phyloP scores from a whole-genome alignment of 2,113 vertebrate species.

The Barnardius zonarius region DNA sequence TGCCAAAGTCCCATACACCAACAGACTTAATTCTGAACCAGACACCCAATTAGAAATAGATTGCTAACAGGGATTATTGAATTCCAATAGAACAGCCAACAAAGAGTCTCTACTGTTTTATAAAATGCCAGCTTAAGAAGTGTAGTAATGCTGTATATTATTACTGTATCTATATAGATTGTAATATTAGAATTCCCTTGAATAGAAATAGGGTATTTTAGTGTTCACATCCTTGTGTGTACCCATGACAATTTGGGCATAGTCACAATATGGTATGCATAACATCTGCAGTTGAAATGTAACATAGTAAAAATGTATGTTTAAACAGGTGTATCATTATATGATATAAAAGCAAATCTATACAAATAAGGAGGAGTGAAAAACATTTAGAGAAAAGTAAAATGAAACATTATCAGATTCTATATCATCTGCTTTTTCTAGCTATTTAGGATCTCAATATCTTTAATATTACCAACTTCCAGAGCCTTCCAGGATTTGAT shows the following conservation, averaged over 20 bases:
- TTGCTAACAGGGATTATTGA: neutral
- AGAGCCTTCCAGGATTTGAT: neutral
- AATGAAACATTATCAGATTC: neutral
- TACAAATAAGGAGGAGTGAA: neutral
- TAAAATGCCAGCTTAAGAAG: neutral
- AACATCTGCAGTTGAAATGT: neutral
- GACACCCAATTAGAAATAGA: neutral
- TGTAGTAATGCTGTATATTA: neutral
- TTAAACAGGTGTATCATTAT: neutral
- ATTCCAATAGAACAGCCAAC: neutral
- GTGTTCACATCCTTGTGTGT: neutral
- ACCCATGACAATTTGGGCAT: neutral
- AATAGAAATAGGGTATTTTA: neutral
- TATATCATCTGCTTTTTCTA: neutral
- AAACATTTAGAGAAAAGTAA: neutral
- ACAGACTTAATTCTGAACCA: neutral
- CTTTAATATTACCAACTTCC: neutral
- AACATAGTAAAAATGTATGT: neutral
- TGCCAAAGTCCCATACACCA: neutral
- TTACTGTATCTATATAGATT: neutral
- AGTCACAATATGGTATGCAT: neutral
- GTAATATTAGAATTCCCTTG: neutral
- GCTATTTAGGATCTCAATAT: neutral
- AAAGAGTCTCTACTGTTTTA: neutral
- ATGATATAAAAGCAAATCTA: neutral